These are phyloP conservation scores for Gallinago undulata DNA, from an alignment of 2,113 vertebrate species.

Conservation along the genomic window DNA sequence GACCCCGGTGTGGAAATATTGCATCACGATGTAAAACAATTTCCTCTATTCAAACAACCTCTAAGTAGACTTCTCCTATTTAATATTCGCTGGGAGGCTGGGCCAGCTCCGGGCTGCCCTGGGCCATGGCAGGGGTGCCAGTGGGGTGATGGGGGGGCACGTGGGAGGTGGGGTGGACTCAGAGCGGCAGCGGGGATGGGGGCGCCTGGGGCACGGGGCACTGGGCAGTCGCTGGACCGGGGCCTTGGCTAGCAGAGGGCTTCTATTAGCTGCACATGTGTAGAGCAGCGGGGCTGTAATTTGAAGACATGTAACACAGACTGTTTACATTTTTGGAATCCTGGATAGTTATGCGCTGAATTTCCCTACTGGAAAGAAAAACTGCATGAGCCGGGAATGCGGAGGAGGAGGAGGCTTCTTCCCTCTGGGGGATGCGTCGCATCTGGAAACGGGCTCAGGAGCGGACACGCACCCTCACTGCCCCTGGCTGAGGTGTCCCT, in stretches of 20 bases:
- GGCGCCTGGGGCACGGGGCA: neutral
- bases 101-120: neutral
- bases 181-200: rapidly evolving
- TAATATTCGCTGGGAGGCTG: neutral
- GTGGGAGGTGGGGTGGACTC: rapidly evolving
- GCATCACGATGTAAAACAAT: conserved; percentile 66
- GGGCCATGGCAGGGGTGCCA: rapidly evolving
- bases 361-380: conserved; percentile 62
- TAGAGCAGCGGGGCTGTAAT: conserved; percentile 55
- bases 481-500: neutral
- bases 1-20: conserved; percentile 64
- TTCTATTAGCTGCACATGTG: conserved; percentile 47
- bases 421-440: rapidly evolving
- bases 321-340: conserved; percentile 63
- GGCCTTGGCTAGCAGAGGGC: neutral
- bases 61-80: conserved; percentile 25
- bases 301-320: conserved; percentile 49
- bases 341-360: conserved; percentile 34
- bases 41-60: conserved; percentile 61
- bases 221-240: rapidly evolving
- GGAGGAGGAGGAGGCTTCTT: conserved; percentile 18
- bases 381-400: conserved; percentile 45
- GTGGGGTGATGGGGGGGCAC: rapidly evolving
- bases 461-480: rapidly evolving
- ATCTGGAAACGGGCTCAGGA: neutral